phyloP scores from a whole-genome alignment of 2,797 vertebrate species.

The Crenuchus spilurus region DNA sequence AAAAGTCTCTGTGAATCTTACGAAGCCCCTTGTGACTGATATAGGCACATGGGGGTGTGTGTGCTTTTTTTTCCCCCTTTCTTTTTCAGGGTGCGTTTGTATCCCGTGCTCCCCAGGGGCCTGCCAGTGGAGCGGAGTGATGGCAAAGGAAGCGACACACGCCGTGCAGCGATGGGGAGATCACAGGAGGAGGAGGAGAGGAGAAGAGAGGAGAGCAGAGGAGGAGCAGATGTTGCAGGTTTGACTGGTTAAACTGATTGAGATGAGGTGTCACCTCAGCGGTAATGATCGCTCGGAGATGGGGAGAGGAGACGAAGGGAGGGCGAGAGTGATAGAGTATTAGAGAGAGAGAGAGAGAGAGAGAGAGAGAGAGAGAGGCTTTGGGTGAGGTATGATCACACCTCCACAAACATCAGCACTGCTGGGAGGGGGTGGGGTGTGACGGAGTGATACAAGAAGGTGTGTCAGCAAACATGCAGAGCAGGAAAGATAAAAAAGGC shows the following conservation, averaged over 20 bases:
- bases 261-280: conserved; percentile 63
- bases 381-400: conserved; percentile 56
- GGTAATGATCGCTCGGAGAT: conserved; percentile 63
- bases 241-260: conserved; percentile 62
- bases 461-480: conserved; percentile 33
- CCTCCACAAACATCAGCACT: conserved; percentile 44
- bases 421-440: conserved; percentile 21
- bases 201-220: conserved; percentile 32
- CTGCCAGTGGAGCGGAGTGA: conserved; percentile 53
- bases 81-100: conserved; percentile 38
- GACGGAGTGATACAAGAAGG: conserved; percentile 24
- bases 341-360: conserved; percentile 20
- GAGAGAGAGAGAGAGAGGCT: not conserved
- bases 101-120: conserved; percentile 36
- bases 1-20: conserved; percentile 3
- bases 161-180: conserved; percentile 40
- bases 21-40: conserved; percentile 37
- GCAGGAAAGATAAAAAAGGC: conserved; percentile 30
- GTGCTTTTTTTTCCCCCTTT: conserved; percentile 1
- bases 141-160: conserved; percentile 55
- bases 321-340: not conserved
- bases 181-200: conserved; percentile 46
- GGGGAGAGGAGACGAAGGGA: conserved; percentile 24
- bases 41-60: conserved; percentile 32
- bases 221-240: conserved; percentile 59